These are phyloP conservation scores for Syndactyla subalaris DNA, from an alignment of 2,797 vertebrate species.

Conservation along the genomic window DNA sequence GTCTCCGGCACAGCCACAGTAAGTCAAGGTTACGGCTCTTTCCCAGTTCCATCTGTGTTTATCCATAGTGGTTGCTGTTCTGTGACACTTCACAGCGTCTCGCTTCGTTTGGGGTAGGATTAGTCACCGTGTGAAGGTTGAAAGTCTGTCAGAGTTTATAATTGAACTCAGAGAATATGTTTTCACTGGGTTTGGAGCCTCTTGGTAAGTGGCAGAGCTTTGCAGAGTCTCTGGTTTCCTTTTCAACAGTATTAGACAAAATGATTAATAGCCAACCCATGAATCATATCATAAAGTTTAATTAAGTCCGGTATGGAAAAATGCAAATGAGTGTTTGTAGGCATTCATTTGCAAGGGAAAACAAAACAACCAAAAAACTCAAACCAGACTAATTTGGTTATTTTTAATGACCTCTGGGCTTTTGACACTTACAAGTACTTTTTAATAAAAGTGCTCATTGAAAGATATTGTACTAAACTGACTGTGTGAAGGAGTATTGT, in stretches of 20 bases:
- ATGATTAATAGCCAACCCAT: background rate
- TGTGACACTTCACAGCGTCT: accelerated
- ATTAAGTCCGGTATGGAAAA: background rate
- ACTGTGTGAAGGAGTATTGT: background rate
- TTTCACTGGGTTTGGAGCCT: background rate
- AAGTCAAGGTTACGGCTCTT: conserved; percentile 74
- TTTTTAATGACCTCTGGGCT: background rate
- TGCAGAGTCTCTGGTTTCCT: background rate
- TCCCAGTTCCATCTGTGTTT: background rate
- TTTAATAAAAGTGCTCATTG: background rate
- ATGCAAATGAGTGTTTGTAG: background rate
- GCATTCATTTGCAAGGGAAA: background rate
- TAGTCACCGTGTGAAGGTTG: accelerated
- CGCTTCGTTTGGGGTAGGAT: background rate
- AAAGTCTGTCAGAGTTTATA: background rate
- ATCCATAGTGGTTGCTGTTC: accelerated
- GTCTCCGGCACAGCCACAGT: conserved; percentile 96
- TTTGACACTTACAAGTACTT: background rate
- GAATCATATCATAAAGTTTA: background rate
- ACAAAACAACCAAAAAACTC: background rate
- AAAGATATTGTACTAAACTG: background rate
- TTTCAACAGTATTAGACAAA: background rate
- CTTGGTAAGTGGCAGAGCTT: background rate
- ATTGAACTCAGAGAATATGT: background rate
- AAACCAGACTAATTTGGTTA: background rate